phyloP scores from a whole-genome alignment of 2,797 vertebrate genomes.

The Hipposideros larvatus region DNA sequence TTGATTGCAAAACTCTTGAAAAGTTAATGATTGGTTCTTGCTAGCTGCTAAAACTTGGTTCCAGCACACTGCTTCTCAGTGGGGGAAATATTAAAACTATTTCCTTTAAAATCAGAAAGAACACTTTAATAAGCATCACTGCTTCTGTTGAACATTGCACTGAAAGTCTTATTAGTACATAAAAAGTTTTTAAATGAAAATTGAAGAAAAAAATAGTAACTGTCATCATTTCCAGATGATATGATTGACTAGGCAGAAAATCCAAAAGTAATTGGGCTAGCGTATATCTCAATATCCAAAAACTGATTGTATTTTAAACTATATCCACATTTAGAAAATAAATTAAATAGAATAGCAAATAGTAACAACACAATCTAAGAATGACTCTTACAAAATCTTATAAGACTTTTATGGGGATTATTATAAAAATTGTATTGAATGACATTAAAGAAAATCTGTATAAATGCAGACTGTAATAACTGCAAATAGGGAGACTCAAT shows the following conservation, averaged over 20 bases:
- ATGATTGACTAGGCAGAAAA: neutral
- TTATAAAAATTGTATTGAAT: neutral
- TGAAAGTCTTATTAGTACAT: neutral
- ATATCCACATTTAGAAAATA: neutral
- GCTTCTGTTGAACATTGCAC: neutral
- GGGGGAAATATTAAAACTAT: neutral
- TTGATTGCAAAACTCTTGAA: neutral
- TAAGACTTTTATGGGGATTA: neutral
- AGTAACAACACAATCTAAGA: neutral
- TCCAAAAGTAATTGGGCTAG: neutral
- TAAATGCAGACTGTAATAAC: neutral
- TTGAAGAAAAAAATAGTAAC: neutral
- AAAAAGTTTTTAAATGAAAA: neutral
- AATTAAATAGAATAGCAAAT: neutral
- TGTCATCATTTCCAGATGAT: neutral
- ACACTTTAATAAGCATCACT: neutral
- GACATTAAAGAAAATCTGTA: neutral
- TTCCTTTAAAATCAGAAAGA: neutral
- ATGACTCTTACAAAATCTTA: neutral
- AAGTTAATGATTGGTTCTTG: neutral
- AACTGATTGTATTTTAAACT: neutral
- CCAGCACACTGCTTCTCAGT: neutral
- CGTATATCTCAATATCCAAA: neutral
- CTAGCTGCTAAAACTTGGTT: neutral
- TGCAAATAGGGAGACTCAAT: neutral